phyloP scores from a whole-genome alignment of 2,888 invertebrate genomes.

The Eupithecia centaureata region DNA sequence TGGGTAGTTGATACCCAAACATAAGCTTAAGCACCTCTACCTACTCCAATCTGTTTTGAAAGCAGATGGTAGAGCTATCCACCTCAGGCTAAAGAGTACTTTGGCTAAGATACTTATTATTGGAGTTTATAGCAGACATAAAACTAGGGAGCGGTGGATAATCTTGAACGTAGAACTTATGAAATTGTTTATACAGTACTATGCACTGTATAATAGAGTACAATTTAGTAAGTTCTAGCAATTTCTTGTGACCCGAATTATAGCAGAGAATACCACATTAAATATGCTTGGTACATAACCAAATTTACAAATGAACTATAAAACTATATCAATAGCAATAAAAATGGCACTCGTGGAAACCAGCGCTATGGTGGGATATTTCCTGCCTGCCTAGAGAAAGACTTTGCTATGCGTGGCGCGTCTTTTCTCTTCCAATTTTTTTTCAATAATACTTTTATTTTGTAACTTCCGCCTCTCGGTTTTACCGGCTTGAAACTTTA shows the following conservation, averaged over 20 bases:
- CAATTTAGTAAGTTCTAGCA: background rate
- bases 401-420: too few relatives aligned
- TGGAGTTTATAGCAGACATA: constrained; percentile 9
- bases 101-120: constrained; percentile 11
- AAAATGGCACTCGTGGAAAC: too few relatives aligned
- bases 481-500: too few relatives aligned
- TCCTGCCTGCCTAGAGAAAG: too few relatives aligned
- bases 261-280: background rate
- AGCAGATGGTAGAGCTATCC: background rate
- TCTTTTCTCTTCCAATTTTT: too few relatives aligned
- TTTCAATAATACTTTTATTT: too few relatives aligned
- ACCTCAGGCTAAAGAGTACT: background rate
- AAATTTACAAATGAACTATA: too few relatives aligned
- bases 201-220: too few relatives aligned
- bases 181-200: background rate
- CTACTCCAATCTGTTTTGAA: background rate
- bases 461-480: too few relatives aligned
- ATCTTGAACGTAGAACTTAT: constrained; percentile 7
- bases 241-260: background rate
- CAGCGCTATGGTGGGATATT: too few relatives aligned
- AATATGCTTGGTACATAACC: too few relatives aligned
- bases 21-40: constrained; percentile 10
- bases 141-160: background rate
- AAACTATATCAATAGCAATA: too few relatives aligned
- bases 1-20: background rate